A percentile compares a stretch with the other conserved stretches of the same genome.
Conservation (phyloP, 1,140 invertebrate species). For the Triops cancriformis region DNA sequence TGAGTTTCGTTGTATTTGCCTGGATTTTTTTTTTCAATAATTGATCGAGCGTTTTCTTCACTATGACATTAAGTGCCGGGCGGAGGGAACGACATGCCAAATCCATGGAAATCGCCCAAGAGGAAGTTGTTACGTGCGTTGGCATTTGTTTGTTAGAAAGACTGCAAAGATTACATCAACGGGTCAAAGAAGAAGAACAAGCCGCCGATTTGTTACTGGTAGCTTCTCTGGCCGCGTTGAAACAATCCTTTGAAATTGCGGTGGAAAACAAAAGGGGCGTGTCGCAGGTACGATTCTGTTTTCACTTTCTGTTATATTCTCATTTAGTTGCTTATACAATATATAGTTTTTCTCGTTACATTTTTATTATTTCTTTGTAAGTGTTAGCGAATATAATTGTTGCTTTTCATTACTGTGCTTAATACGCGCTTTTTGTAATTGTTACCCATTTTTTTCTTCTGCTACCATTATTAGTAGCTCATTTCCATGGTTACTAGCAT, state of each 20-base stretch:
- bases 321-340: too few relatives aligned
- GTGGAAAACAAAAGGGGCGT: slow-evolving; percentile 80
- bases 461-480: too few relatives aligned
- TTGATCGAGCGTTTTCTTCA: not conserved
- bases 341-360: too few relatives aligned
- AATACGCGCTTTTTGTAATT: too few relatives aligned
- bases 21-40: too few relatives aligned
- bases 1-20: slow-evolving; percentile 23
- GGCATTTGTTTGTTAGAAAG: slow-evolving; percentile 84
- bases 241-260: slow-evolving; percentile 75
- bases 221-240: slow-evolving; percentile 73
- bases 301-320: too few relatives aligned
- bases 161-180: slow-evolving; percentile 71
- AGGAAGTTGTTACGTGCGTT: slow-evolving; percentile 85
- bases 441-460: too few relatives aligned
- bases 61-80: slow-evolving; percentile 35
- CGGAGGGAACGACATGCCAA: slow-evolving; percentile 83
- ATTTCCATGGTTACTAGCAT: too few relatives aligned
- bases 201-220: slow-evolving; percentile 83
- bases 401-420: too few relatives aligned
- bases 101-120: slow-evolving; percentile 88
- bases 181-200: slow-evolving; percentile 78
- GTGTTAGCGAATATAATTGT: too few relatives aligned
- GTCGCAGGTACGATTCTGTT: slow-evolving; percentile 47
- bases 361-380: too few relatives aligned